A percentile compares a stretch with the other conserved stretches of the same genome.
Conservation (phyloP, 2,797 vertebrate genomes). For the Syngnathus rostellatus region DNA sequence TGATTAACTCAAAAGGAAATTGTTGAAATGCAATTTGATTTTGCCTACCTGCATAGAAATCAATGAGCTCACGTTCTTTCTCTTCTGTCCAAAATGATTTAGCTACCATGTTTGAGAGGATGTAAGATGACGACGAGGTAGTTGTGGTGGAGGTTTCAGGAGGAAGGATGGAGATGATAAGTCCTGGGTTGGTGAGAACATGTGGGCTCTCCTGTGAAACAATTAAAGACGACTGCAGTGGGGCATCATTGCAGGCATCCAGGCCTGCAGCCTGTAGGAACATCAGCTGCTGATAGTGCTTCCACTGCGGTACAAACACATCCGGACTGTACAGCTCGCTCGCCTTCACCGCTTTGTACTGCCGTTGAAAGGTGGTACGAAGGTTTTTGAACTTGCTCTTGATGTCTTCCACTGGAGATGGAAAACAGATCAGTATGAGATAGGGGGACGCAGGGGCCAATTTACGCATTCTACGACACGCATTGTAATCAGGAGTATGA, state of each 20-base stretch:
- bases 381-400: slow-evolving; percentile 60
- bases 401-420: slow-evolving; percentile 47
- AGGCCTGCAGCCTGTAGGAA: slow-evolving; percentile 37
- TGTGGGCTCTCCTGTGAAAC: slow-evolving; percentile 15
- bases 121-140: slow-evolving; percentile 9
- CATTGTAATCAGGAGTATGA: not conserved
- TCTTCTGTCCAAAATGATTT: slow-evolving; percentile 53
- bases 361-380: slow-evolving; percentile 54
- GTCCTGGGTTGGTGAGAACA: not conserved
- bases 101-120: slow-evolving; percentile 19
- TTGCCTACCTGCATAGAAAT: slow-evolving; percentile 44
- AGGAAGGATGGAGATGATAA: slow-evolving; percentile 27
- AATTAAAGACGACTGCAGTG: not conserved
- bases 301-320: slow-evolving; percentile 48
- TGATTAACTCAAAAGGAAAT: not conserved
- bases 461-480: not conserved
- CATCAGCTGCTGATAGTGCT: slow-evolving; percentile 52
- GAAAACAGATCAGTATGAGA: not conserved
- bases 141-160: not conserved
- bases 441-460: no score
- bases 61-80: slow-evolving; percentile 40
- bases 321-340: slow-evolving; percentile 18
- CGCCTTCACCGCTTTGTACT: slow-evolving; percentile 45
- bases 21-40: not conserved
- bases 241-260: not conserved